phyloP scores from a whole-genome alignment of 2,113 vertebrate genomes.

The Crotalus tigris region DNA sequence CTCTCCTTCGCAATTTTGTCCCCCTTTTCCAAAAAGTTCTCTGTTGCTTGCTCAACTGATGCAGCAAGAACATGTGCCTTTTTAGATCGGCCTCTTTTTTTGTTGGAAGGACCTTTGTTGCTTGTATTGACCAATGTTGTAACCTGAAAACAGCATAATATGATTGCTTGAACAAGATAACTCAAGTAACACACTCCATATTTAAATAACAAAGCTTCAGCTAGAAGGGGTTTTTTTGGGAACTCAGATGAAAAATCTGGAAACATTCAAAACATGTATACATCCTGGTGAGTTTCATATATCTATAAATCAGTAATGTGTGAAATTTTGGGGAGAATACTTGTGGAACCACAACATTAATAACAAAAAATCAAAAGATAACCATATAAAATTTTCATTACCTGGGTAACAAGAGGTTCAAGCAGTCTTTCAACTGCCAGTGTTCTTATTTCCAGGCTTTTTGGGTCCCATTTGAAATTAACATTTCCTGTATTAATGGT shows the following conservation, averaged over 20 bases:
- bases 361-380: neutral
- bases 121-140: constrained; percentile 97
- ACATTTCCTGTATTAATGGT: constrained; percentile 88
- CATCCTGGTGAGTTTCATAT: neutral
- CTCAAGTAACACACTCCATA: neutral
- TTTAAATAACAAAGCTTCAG: neutral
- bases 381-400: constrained; percentile 52
- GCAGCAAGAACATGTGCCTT: constrained; percentile 97
- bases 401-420: constrained; percentile 97
- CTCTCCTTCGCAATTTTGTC: constrained; percentile 98
- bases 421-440: constrained; percentile 93
- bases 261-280: neutral
- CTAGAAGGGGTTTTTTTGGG: neutral
- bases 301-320: neutral
- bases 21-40: constrained; percentile 97
- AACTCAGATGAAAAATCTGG: neutral
- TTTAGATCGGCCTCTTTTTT: constrained; percentile 98
- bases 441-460: constrained; percentile 96
- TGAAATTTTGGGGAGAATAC: neutral
- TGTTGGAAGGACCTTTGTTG: constrained; percentile 97
- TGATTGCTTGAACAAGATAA: neutral
- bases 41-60: constrained; percentile 96
- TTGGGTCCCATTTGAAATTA: constrained; percentile 99
- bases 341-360: neutral
- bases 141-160: constrained; percentile 72